These are phyloP conservation scores for Vanacampus margaritifer DNA, from an alignment of 2,113 vertebrate species.

Conservation along the genomic window DNA sequence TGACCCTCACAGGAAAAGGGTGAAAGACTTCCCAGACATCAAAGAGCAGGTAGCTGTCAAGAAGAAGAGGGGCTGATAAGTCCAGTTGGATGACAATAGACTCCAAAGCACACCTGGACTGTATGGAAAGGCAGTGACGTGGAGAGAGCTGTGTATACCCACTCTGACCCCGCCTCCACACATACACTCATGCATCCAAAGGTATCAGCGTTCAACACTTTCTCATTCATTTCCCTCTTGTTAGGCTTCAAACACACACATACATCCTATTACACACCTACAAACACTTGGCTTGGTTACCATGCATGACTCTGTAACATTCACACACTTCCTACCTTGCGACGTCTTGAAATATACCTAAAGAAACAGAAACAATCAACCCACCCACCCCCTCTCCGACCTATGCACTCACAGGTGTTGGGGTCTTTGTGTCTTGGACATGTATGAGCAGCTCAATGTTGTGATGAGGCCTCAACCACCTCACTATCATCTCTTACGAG, in stretches of 20 bases:
- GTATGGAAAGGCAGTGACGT: slow-evolving; percentile 67
- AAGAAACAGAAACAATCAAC: slow-evolving; percentile 22
- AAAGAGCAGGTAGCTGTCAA: slow-evolving; percentile 73
- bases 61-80: slow-evolving; percentile 62
- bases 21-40: slow-evolving; percentile 72
- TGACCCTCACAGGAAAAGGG: slow-evolving; percentile 59
- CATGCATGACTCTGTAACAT: slow-evolving; percentile 47
- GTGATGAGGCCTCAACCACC: slow-evolving; percentile 70
- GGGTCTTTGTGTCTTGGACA: slow-evolving; percentile 80
- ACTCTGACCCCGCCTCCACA: slow-evolving; percentile 26
- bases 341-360: slow-evolving; percentile 48
- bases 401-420: slow-evolving; percentile 87
- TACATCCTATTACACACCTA: slow-evolving; percentile 56
- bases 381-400: slow-evolving; percentile 62
- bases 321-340: slow-evolving; percentile 22
- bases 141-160: slow-evolving; percentile 65
- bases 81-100: slow-evolving; percentile 75
- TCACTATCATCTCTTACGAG: slow-evolving; percentile 42
- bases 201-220: slow-evolving; percentile 35
- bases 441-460: slow-evolving; percentile 74
- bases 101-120: slow-evolving; percentile 77
- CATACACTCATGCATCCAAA: slow-evolving; percentile 7
- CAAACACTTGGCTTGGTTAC: slow-evolving; percentile 56
- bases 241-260: slow-evolving; percentile 33
- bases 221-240: slow-evolving; percentile 37